Conservation (phyloP, 2,888 invertebrate genomes). For the Diplazon laetatorius region DNA sequence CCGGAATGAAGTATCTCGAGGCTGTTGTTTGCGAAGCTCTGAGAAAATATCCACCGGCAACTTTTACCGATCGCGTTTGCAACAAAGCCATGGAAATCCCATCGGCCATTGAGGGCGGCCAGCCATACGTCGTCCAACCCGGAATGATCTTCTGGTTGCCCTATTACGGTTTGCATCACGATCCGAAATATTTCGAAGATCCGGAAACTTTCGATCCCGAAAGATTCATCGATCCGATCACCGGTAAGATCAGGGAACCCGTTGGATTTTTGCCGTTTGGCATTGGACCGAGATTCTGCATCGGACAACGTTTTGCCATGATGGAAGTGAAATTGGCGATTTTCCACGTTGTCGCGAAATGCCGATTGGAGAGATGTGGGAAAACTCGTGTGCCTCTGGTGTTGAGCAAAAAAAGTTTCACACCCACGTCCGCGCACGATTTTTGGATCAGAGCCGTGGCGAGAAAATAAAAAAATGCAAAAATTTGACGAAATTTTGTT, state of each 20-base stretch:
- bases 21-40: conserved; percentile 75
- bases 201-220: conserved; percentile 83
- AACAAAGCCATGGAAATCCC: conserved; percentile 83
- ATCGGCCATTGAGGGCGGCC: conserved; percentile 70
- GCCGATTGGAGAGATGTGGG: conserved; percentile 64
- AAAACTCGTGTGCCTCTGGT: conserved; percentile 68
- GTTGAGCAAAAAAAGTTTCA: conserved; percentile 62
- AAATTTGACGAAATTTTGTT: background rate
- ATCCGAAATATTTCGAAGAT: conserved; percentile 81
- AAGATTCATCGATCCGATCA: conserved; percentile 79
- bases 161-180: conserved; percentile 80
- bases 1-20: conserved; percentile 75
- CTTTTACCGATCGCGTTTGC: conserved; percentile 83
- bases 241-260: conserved; percentile 77
- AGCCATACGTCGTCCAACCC: conserved; percentile 69
- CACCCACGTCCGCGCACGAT: conserved; percentile 65
- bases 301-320: conserved; percentile 75
- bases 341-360: conserved; percentile 70
- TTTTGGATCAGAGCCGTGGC: conserved; percentile 70
- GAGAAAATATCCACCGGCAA: conserved; percentile 79
- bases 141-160: conserved; percentile 79
- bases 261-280: conserved; percentile 80
- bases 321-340: conserved; percentile 67
- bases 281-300: conserved; percentile 79
- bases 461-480: conserved; percentile 34